Evolutionary conservation across 2,888 invertebrate genomes (phyloP).

Genomic region (Drosophila kanekoi): DNA sequence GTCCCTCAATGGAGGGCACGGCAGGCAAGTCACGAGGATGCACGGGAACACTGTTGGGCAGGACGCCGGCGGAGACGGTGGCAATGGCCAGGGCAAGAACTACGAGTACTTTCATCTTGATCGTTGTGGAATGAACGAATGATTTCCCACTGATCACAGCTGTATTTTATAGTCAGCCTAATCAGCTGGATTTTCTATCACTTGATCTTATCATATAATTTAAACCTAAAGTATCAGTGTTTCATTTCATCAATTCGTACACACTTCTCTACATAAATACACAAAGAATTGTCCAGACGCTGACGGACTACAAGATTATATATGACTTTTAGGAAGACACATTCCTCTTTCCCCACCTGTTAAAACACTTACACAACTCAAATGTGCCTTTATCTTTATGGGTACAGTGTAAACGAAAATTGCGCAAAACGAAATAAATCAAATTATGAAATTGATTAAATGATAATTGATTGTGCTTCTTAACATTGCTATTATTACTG

Average conservation of each 20-base stretch:
- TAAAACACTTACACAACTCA: too few species aligned
- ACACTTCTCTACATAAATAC: too few species aligned
- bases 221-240: constrained; percentile 9
- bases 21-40: constrained; percentile 63
- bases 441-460: constrained; percentile 6
- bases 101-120: constrained; percentile 71
- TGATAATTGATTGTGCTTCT: constrained; percentile 23
- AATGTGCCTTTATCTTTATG: too few species aligned
- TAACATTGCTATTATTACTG: neutral
- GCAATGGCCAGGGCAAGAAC: constrained; percentile 70
- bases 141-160: constrained; percentile 3
- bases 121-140: constrained; percentile 48
- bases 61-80: constrained; percentile 62
- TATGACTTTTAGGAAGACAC: neutral
- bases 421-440: constrained; percentile 1
- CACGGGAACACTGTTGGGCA: constrained; percentile 48
- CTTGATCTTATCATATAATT: constrained; percentile 32
- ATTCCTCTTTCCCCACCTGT: too few species aligned
- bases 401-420: neutral
- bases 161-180: constrained; percentile 29
- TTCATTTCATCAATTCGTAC: too few species aligned
- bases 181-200: constrained; percentile 19
- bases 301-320: too few species aligned
- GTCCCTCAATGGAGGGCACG: constrained; percentile 54
- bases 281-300: too few species aligned